phyloP scores from a whole-genome alignment of 2,888 invertebrate species.

The Pandemis corylana region DNA sequence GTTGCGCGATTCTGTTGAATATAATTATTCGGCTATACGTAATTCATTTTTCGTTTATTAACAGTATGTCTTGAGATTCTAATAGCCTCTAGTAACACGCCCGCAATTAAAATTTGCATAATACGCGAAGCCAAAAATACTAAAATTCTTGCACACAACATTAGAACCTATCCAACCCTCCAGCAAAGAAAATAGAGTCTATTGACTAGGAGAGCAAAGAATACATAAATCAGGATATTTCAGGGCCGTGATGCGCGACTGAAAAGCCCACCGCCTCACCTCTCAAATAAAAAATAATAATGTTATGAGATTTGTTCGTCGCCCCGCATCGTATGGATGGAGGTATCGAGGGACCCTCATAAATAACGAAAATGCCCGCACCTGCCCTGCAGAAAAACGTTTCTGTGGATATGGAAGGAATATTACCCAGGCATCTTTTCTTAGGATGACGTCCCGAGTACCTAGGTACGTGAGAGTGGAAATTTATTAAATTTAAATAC shows the following conservation, averaged over 20 bases:
- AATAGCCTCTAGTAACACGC: neutral
- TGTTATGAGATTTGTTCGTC: constrained; percentile 43
- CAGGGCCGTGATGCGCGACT: constrained; percentile 20
- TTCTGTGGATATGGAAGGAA: constrained; percentile 55
- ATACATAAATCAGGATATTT: constrained; percentile 40
- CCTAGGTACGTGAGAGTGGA: constrained; percentile 12
- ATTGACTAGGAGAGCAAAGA: constrained; percentile 32
- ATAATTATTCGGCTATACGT: too few species aligned
- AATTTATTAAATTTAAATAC: constrained; percentile 18
- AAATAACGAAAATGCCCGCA: constrained; percentile 65
- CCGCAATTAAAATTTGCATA: constrained; percentile 29
- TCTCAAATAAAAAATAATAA: constrained; percentile 42
- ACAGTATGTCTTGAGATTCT: neutral
- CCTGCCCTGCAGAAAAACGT: constrained; percentile 61
- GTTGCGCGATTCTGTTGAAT: neutral
- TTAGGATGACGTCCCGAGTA: constrained; percentile 16
- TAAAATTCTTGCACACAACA: constrained; percentile 20
- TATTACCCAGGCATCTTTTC: constrained; percentile 48
- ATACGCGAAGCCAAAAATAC: constrained; percentile 9
- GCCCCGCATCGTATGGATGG: constrained; percentile 41
- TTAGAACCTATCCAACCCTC: constrained; percentile 10
- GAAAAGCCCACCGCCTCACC: constrained; percentile 35
- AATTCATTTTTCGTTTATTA: neutral
- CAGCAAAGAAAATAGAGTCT: constrained; percentile 32
- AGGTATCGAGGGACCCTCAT: constrained; percentile 60